Evolutionary conservation across 1,140 invertebrate genomes (phyloP).

Genomic region (Yoshiicerus persimilis): DNA sequence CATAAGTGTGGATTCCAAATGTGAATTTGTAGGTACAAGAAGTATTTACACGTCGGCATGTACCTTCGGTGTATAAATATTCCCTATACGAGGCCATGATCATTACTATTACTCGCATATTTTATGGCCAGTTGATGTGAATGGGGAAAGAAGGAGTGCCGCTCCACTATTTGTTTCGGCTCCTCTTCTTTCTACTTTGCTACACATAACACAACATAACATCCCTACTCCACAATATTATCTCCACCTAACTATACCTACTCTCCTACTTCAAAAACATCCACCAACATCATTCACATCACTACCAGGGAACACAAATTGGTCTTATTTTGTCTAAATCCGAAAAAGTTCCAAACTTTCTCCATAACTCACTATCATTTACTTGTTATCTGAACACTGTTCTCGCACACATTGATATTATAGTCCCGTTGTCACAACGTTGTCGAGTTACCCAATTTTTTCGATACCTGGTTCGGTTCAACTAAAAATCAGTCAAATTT

Average conservation of each 20-base stretch:
- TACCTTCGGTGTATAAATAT: not conserved
- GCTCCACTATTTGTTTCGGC: not conserved
- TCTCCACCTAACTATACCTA: not conserved
- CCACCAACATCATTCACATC: not conserved
- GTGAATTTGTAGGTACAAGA: not conserved
- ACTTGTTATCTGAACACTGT: no score
- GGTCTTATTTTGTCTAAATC: not conserved
- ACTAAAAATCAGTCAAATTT: no score
- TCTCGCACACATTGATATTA: no score
- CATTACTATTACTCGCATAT: not conserved
- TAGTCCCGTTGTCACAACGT: no score
- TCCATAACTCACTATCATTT: no score
- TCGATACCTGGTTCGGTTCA: no score
- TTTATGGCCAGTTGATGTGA: not conserved
- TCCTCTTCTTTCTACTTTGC: not conserved
- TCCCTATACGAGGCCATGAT: not conserved
- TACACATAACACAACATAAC: not conserved
- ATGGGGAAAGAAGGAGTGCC: not conserved
- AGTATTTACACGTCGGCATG: not conserved
- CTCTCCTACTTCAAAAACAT: not conserved
- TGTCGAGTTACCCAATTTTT: no score
- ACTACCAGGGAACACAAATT: not conserved
- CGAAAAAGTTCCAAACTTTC: no score
- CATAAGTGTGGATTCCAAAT: constrained; percentile 7
- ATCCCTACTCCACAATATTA: not conserved